Base-by-base conservation (phyloP, 2,888 invertebrate species). In the Pristionchus mayeri region DNA sequence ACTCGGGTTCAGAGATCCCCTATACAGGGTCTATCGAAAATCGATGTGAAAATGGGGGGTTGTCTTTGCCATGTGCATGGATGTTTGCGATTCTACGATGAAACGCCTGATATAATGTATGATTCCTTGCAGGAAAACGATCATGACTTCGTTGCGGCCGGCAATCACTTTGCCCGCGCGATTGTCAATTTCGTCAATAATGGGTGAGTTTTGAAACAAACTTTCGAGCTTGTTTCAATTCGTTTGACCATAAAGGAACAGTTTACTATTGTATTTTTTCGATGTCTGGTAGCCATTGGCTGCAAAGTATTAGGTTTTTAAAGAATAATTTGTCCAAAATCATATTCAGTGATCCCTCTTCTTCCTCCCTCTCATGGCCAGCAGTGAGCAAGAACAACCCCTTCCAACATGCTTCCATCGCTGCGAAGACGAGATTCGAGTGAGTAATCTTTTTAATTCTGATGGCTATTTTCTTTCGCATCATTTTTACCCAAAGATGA, bases 361-460 rank as follows among this genome's bases (percentile, higher is more conserved):
- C 85, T 11, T 4, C 84, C 4, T 27, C 75, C 4, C 44, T 87
- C 13, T 24, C 71, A n/a, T 89, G 88, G 88, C 71, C 82, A 30
- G 67, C 87, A 16, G 86, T 88, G 18, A 85, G 86, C 18, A 87
- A 86, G 24, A 81, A 83, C 1, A 54, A 85, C 44, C 88, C 88
- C 1, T 60, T 82, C 52, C 44, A 60, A 9, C 85, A 87, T 30
- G 79, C 85, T 40, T 52, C 83, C 27, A 71, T 87, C 34, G 71
- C 63, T 24, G 79, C 48, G 13, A 82, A 87, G 21, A 67, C 40
- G 71, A 71, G 40, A 6, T 11, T 71, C 16, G 40, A 40, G 71
- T 71, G 71, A 40, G 40, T 54, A 18, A 54, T 54, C 7, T n/a
- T 54, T n/a, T 54, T 7, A 16, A 54, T 54, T 54, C n/a, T 18